Base-by-base conservation (phyloP, 2,113 vertebrate genomes). In the Urocynchramus pylzowi region DNA sequence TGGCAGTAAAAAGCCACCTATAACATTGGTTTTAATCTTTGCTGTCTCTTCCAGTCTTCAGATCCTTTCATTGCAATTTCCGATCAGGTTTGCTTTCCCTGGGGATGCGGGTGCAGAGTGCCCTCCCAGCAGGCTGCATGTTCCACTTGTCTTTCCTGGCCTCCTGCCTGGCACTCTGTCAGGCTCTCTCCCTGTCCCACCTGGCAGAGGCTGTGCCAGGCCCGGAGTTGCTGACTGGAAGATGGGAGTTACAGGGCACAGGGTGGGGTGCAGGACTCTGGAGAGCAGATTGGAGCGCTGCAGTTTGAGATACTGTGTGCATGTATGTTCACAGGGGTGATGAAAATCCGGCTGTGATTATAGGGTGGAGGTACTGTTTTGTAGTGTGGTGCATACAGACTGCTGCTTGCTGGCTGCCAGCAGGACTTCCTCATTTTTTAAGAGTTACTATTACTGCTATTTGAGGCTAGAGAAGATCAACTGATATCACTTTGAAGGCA, bases 161-260 rank as follows among this genome's bases (percentile, higher is more conserved):
- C 73, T 60, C 30, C 87, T 64, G 67, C 80, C 30, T 26, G 35
- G 23, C 21, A 12, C 35, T 24, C 13, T 15, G 2, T 42, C 53
- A 9, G 33, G 30, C 73, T 56, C n/a, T 28, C 24, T 74, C 47
- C 47, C 22, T 4, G 1, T 16, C 76, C 31, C 45, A 23, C 59
- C 63, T 44, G 17, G 22, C 45, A 18, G 50, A 9, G 35, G 59
- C 37, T 61, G 42, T 69, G 59, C 68, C 17, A 14, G 44, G 52
- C 57, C 65, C 8, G 24, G 33, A 16, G 49, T 4, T 64, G 42
- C 52, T 20, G n/a, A 7, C 37, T 8, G 83, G 19, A 28, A 42
- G 28, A 6, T 19, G 63, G 28, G 18, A 28, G 59, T 8, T 50
- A 3, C 28, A 3, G 0, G 0, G 63, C 5, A 3, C 47, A 6